Evolutionary conservation across 1,140 invertebrate species (phyloP).

Genomic region (Druon quercuslanigerum): DNA sequence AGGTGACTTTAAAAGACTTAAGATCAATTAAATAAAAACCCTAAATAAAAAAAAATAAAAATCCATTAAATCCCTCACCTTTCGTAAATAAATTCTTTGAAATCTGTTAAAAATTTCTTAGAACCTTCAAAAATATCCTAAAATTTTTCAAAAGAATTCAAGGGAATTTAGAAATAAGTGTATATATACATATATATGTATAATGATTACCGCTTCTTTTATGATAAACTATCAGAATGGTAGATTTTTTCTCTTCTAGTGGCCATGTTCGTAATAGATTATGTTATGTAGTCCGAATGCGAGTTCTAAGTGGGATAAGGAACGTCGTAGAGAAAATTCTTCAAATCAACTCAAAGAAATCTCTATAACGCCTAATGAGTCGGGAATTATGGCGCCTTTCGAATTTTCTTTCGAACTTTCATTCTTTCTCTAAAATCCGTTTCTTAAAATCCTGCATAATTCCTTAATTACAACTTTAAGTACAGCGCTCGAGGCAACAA

Average conservation of each 20-base stretch:
- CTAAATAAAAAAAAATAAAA: too few species aligned
- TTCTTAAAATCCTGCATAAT: conserved; percentile 35
- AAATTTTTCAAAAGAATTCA: too few species aligned
- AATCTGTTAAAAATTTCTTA: too few species aligned
- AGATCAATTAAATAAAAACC: too few species aligned
- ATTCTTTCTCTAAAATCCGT: not conserved
- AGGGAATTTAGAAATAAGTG: too few species aligned
- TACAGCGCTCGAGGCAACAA: not conserved
- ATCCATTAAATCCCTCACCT: too few species aligned
- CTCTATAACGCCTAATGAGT: conserved; percentile 36
- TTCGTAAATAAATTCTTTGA: too few species aligned
- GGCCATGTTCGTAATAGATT: conserved; percentile 69
- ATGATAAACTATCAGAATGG: conserved; percentile 74
- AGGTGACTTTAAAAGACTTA: too few species aligned
- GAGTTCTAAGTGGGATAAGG: conserved; percentile 67
- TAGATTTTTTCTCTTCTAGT: conserved; percentile 67
- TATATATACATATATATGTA: conserved; percentile 65
- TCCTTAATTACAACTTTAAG: conserved; percentile 32
- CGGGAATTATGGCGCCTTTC: conserved; percentile 41
- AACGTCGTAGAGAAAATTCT: conserved; percentile 68
- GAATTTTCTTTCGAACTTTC: conserved; percentile 3
- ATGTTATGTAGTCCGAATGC: conserved; percentile 66
- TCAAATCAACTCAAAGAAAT: conserved; percentile 33
- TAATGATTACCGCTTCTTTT: conserved; percentile 73
- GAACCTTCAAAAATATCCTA: too few species aligned